Evolutionary conservation across 2,113 vertebrate species (phyloP).

Genomic region (Paramisgurnus dabryanus): DNA sequence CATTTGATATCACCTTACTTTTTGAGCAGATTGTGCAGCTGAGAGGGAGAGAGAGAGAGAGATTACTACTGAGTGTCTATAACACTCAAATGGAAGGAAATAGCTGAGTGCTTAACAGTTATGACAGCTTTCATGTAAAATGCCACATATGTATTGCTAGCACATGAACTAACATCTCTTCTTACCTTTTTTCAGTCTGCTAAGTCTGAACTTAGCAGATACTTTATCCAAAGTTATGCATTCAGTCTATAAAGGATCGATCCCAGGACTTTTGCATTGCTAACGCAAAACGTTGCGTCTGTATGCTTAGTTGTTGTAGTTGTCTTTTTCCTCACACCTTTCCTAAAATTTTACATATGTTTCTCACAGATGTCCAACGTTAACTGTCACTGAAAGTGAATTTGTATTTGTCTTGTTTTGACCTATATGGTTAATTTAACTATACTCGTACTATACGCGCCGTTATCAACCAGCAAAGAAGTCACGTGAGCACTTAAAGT

Average conservation of each 20-base stretch:
- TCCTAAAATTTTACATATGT: no score
- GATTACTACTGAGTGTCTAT: constrained; percentile 17
- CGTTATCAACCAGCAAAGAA: not conserved
- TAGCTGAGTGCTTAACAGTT: constrained; percentile 25
- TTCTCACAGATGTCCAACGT: no score
- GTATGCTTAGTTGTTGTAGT: not conserved
- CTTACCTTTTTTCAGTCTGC: constrained; percentile 8
- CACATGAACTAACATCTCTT: constrained; percentile 12
- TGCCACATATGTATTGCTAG: not conserved
- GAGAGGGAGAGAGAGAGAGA: constrained; percentile 10
- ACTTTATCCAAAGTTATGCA: no score
- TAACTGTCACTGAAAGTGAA: no score
- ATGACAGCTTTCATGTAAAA: constrained; percentile 29
- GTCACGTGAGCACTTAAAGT: constrained; percentile 59
- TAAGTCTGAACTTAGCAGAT: constrained; percentile 3
- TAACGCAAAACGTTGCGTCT: no score
- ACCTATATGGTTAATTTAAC: no score
- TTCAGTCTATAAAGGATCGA: no score
- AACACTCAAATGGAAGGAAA: constrained; percentile 31
- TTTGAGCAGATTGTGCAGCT: not conserved
- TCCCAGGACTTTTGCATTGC: no score
- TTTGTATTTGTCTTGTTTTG: no score
- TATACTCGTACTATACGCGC: not conserved
- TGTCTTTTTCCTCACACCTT: not conserved
- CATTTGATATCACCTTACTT: constrained; percentile 36